Evolutionary conservation across 2,113 vertebrate genomes (phyloP), one percentile per base, ranked within the genome.

Genomic region (Strix uralensis): DNA sequence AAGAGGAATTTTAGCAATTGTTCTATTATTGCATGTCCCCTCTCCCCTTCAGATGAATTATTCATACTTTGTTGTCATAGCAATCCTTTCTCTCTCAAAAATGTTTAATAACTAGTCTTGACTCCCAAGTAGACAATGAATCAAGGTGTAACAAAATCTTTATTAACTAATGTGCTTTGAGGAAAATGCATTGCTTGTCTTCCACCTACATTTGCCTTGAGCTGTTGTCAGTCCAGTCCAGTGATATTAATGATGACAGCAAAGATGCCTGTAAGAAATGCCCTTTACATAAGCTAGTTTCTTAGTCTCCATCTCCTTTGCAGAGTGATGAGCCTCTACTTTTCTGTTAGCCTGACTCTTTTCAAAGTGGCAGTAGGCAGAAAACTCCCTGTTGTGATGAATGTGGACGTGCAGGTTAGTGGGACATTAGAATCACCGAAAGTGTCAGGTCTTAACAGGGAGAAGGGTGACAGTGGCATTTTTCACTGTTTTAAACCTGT

Each of bases 61-160:
- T 98, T 98, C 95, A 97, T 80, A 69, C 88, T 91, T 95, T 97
- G 90, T 97, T 97, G 97, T 96, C 96, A 94, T 96, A 95, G 90
- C 87, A 96, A 97, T 97, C 32, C 59, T 88, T 86, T 86, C 55
- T 95, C 58, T 95, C 87, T 79, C 80, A 83, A 90, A 97, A 97
- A 96, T 97, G 92, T 96, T 98, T 98, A 97, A 96, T 97, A 97
- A 97, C 92, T 89, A 95, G 63, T 91, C 80, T 94, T 95, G 96
- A 95, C 90, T 93, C 57, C 40, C 81, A 87, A 57, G 65, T 73
- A 95, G 91, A 97, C 86, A 95, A 85, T 71, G 91, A 97, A 89
- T 90, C 84, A 90, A 91, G 55, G 54, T 94, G 42, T 94, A 97
- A 97, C 70, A 82, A 96, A 94, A 95, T 69, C 57, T 86, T 96